phyloP scores from a whole-genome alignment of 2,113 vertebrate genomes.

The Myiopsitta monachus region DNA sequence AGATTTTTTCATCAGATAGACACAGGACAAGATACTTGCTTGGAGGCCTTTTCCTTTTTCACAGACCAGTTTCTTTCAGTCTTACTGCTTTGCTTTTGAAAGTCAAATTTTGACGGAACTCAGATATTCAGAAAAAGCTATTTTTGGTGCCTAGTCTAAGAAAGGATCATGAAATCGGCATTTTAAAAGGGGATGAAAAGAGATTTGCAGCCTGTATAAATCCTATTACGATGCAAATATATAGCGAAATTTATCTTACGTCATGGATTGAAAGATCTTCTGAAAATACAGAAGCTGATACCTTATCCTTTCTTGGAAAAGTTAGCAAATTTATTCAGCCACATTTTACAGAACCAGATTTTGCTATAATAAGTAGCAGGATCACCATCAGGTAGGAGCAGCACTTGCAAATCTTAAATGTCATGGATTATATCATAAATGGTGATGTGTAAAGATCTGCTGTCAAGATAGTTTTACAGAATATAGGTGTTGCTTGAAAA shows the following conservation, averaged over 20 bases:
- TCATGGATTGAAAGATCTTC: slow-evolving; percentile 1
- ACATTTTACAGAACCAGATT: not conserved
- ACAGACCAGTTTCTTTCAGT: not conserved
- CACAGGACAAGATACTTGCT: not conserved
- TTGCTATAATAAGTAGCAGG: not conserved
- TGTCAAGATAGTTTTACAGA: not conserved
- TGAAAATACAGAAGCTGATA: not conserved
- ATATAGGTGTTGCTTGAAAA: not conserved
- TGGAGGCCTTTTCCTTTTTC: not conserved
- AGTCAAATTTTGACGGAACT: slow-evolving; percentile 14
- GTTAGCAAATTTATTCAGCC: not conserved
- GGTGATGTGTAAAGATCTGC: not conserved
- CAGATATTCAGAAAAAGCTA: not conserved
- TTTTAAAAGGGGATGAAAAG: slow-evolving; percentile 35
- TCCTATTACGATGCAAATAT: slow-evolving; percentile 24
- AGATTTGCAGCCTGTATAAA: slow-evolving; percentile 42
- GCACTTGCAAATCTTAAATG: not conserved
- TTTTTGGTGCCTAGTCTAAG: slow-evolving; percentile 16
- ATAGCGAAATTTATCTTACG: not conserved
- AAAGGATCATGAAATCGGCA: slow-evolving; percentile 20
- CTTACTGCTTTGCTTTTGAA: slow-evolving; percentile 3
- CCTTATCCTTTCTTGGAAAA: not conserved
- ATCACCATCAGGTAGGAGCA: not conserved
- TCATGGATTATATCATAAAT: not conserved
- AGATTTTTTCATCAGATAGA: not conserved